These are phyloP conservation scores for Drosophila nikananu DNA, from an alignment of 1,140 invertebrate species.

Conservation along the genomic window DNA sequence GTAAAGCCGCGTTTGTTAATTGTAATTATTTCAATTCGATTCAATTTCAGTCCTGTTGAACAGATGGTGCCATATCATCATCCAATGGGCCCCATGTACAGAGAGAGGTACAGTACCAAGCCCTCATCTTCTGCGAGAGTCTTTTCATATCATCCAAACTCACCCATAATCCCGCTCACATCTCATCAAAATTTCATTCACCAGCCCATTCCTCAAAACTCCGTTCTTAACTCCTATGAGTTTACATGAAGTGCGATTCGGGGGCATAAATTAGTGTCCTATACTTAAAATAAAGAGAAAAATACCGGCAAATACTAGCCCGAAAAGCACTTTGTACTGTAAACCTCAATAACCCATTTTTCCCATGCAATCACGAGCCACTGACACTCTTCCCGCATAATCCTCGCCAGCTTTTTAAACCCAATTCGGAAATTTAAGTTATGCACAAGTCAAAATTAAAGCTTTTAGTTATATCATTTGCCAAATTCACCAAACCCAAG, in stretches of 20 bases:
- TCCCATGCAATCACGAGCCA: slow-evolving; percentile 2
- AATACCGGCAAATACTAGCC: background rate
- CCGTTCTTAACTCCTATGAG: background rate
- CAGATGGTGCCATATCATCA: slow-evolving; percentile 86
- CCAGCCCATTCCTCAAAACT: slow-evolving; percentile 3
- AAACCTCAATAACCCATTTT: background rate
- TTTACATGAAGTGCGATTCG: slow-evolving; percentile 2
- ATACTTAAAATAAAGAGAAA: too few species aligned
- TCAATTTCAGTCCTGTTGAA: slow-evolving; percentile 85
- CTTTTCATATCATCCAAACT: slow-evolving; percentile 17
- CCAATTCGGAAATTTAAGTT: slow-evolving; percentile 24
- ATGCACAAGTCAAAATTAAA: slow-evolving; percentile 52
- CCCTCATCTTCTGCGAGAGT: slow-evolving; percentile 51
- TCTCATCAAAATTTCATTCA: slow-evolving; percentile 9
- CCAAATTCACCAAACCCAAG: slow-evolving; percentile 31
- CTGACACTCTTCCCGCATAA: slow-evolving; percentile 22
- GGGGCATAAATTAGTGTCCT: background rate
- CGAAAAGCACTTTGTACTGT: background rate
- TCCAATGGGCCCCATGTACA: slow-evolving; percentile 85
- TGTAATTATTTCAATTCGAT: slow-evolving; percentile 74
- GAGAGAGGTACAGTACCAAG: slow-evolving; percentile 84
- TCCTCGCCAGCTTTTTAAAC: slow-evolving; percentile 5
- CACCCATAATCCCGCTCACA: slow-evolving; percentile 12
- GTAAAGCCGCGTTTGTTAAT: slow-evolving; percentile 53
- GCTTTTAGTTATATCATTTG: slow-evolving; percentile 59